Base-by-base conservation (phyloP, 2,797 vertebrate species). In the Coilia nasus region DNA sequence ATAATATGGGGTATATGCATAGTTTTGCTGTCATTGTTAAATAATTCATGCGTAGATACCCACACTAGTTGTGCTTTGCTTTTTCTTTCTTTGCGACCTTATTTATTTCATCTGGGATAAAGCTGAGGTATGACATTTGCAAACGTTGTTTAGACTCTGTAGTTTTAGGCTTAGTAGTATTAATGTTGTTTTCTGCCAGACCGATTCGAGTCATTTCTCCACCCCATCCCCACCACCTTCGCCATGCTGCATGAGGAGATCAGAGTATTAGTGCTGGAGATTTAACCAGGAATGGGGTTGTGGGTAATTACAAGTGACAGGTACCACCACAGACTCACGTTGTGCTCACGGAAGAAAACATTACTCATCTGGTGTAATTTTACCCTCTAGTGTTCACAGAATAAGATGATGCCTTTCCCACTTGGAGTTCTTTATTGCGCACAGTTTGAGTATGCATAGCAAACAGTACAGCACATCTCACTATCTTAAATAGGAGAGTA, bases 301-400 rank as follows among this genome's bases (percentile, higher is more conserved):
- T 93, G 91, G 90, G 88, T 96, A 95, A 95, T 94, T 83, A 90
- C 88, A 92, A 84, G 56, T 92, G 94, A 94, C 94, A 94, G 92
- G 90, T 87, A 90, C 85, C 85, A 86, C 60, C 62, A 64, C 82
- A 47, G 57, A 31, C 21, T 82, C 84, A 90, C 83, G 80, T 6
- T 15, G 28, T 75, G 67, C 28, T 75, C 15, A 75, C 67, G 31
- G 62, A 64, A 11, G 62, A 28, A 64, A 64, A 41, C 62, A 64
- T n/a, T 64, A 25, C 23, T 64, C 28, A 35, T 17, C 67, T 23
- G n/a, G 60, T 35, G 12, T 15, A 59, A 59, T 19, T n/a, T 59
- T 6, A 19, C 57, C 1, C 56, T 50, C 0, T 59, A n/a, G 64
- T 31, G 28, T 75, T 28, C 15, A 41, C 67, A 75, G 23, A 25